Evolutionary conservation across 1,140 invertebrate species (phyloP).

Genomic region (Coenobita brevimanus): DNA sequence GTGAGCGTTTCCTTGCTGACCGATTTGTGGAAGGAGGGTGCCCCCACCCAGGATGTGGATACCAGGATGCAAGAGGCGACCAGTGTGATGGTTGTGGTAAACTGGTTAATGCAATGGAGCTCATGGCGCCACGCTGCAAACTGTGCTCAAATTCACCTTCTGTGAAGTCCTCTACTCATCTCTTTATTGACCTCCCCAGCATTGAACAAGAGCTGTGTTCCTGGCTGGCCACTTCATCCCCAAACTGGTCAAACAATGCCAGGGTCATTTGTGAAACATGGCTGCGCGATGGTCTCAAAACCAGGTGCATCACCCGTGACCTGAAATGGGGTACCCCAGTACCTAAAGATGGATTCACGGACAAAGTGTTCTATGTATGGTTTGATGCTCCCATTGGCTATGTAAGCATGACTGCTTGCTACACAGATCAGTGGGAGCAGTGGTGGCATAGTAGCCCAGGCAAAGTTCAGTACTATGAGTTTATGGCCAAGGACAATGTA

Average conservation of each 20-base stretch:
- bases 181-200: slow-evolving; percentile 95
- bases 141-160: slow-evolving; percentile 86
- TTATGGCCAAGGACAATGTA: slow-evolving; percentile 99
- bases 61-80: slow-evolving; percentile 96
- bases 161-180: slow-evolving; percentile 87
- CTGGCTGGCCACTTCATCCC: slow-evolving; percentile 82
- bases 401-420: slow-evolving; percentile 94
- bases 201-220: slow-evolving; percentile 84
- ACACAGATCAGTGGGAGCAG: slow-evolving; percentile 89
- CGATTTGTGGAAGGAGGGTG: slow-evolving; percentile 98
- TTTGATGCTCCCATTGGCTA: slow-evolving; percentile 99
- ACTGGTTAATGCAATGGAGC: slow-evolving; percentile 94
- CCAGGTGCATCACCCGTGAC: slow-evolving; percentile 96
- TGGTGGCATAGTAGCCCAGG: slow-evolving; percentile 96
- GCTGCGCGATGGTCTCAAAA: slow-evolving; percentile 93
- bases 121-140: slow-evolving; percentile 94
- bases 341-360: slow-evolving; percentile 87
- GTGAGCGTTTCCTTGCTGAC: slow-evolving; percentile 84
- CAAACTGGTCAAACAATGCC: slow-evolving; percentile 93
- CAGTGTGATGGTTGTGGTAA: slow-evolving; percentile 99
- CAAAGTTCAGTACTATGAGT: slow-evolving; percentile 91
- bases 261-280: slow-evolving; percentile 91
- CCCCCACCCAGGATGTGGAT: slow-evolving; percentile 86
- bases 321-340: slow-evolving; percentile 99
- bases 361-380: slow-evolving; percentile 99